phyloP scores from a whole-genome alignment of 2,888 invertebrate species.

The Campaea margaritaria region DNA sequence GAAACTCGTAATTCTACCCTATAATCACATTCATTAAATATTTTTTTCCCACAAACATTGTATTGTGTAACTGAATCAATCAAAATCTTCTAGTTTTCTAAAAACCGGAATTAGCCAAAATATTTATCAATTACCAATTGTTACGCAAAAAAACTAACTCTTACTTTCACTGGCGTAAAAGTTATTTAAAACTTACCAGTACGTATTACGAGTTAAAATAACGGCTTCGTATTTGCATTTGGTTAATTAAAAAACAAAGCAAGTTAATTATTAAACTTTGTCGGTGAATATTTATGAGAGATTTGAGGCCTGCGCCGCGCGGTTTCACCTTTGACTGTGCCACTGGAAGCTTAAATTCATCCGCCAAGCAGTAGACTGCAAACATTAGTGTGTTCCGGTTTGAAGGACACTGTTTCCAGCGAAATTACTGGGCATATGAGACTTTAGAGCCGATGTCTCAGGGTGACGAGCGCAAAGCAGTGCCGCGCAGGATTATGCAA shows the following conservation, averaged over 20 bases:
- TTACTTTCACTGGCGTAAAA: conserved; percentile 27
- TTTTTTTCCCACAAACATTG: conserved; percentile 12
- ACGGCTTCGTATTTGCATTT: conserved; percentile 15
- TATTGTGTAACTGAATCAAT: conserved; percentile 16
- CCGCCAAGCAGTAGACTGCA: too few relatives aligned
- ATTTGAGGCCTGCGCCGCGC: too few relatives aligned
- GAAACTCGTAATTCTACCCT: too few relatives aligned
- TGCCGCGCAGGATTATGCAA: too few relatives aligned
- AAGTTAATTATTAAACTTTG: not conserved
- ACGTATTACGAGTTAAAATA: not conserved
- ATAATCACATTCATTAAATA: not conserved
- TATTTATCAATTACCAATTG: conserved; percentile 27
- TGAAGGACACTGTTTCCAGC: too few relatives aligned
- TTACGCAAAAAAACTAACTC: conserved; percentile 21
- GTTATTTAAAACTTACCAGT: conserved; percentile 10
- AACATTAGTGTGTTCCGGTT: too few relatives aligned
- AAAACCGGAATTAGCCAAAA: conserved; percentile 21
- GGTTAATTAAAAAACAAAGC: not conserved
- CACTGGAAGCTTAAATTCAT: too few relatives aligned
- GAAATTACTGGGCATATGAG: too few relatives aligned
- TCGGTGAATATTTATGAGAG: too few relatives aligned
- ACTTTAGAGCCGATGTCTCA: too few relatives aligned
- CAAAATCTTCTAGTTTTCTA: conserved; percentile 25
- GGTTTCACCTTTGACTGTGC: too few relatives aligned
- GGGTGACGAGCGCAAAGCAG: too few relatives aligned